Conservation (phyloP, 64 coral and sea anemone genomes). For the Platygyra sinensis region DNA sequence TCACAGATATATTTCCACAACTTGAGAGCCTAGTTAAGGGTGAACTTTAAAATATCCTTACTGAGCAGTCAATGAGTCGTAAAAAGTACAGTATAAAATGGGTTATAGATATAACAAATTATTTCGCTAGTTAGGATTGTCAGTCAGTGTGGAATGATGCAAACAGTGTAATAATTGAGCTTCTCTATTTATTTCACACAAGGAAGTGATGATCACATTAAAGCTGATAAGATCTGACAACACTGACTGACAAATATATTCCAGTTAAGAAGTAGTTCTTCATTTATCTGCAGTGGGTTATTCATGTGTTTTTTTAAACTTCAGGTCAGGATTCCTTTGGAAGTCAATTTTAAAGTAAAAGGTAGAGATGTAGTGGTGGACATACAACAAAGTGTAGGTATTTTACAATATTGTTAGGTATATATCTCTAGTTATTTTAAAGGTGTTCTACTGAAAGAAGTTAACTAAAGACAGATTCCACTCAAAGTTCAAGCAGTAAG, state of each 20-base stretch:
- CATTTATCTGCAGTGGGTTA: neutral
- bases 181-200: neutral
- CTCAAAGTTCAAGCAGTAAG: no score
- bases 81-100: no score
- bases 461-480: no score
- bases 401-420: neutral
- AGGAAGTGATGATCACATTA: slow-evolving; percentile 18
- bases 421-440: no score
- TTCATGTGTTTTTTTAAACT: neutral
- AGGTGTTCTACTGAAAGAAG: no score
- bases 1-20: no score
- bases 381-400: slow-evolving; percentile 86
- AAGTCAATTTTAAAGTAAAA: slow-evolving; percentile 88
- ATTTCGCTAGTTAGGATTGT: neutral
- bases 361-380: slow-evolving; percentile 83
- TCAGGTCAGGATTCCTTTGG: slow-evolving; percentile 77
- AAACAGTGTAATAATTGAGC: slow-evolving; percentile 11
- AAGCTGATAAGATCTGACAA: slow-evolving; percentile 56
- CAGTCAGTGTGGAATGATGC: slow-evolving; percentile 21
- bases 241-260: neutral
- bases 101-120: no score
- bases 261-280: neutral
- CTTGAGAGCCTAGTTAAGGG: no score
- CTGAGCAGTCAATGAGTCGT: no score
- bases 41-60: no score